Evolutionary conservation across 2,888 invertebrate species (phyloP), one percentile per base, ranked within the genome.

Genomic region (Philereme vetulata): DNA sequence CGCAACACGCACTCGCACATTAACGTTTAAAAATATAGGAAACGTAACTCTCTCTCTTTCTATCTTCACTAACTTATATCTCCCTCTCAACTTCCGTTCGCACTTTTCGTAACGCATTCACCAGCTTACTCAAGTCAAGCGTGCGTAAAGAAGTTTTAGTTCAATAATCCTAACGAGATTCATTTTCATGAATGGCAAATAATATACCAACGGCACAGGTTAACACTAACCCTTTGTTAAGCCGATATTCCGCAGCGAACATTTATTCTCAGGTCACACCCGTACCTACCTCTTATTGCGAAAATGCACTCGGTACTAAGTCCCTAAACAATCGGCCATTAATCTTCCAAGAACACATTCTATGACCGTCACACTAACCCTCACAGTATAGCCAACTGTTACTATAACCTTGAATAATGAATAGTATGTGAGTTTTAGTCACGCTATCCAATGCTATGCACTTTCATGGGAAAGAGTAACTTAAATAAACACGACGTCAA

Each of bases 401-500:
- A 62, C 43, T 62, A 58, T 34, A 35, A 58, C 51, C 51, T 46
- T 45, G 9, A n/a, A 36, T 60, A 60, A 35, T 36, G 44, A 35
- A 36, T 8, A 60, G 54, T 53, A 8, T 43, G 48, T 21, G 47
- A 52, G 32, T 47, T 49, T 44, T 32, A 60, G 55, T 61, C 58
- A 55, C 61, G 61, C 58, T 48, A 58, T 7, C 35, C 43, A 35
- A 11, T 56, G 49, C 56, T 61, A 64, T 60, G 68, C 65, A 71
- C 63, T 51, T 53, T 32, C 65, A 65, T 65, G 65, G 62, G 65
- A 68, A 64, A 66, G 60, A 65, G 66, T 66, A 66, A 68, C 69
- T 65, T 62, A 63, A 72, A 74, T 70, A 74, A 72, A 71, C 69
- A 67, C 69, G 68, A 67, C 75, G 76, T 78, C 78, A 78, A 77